Base-by-base conservation (phyloP, 2,888 invertebrate genomes). In the Ophioninae sp. region DNA sequence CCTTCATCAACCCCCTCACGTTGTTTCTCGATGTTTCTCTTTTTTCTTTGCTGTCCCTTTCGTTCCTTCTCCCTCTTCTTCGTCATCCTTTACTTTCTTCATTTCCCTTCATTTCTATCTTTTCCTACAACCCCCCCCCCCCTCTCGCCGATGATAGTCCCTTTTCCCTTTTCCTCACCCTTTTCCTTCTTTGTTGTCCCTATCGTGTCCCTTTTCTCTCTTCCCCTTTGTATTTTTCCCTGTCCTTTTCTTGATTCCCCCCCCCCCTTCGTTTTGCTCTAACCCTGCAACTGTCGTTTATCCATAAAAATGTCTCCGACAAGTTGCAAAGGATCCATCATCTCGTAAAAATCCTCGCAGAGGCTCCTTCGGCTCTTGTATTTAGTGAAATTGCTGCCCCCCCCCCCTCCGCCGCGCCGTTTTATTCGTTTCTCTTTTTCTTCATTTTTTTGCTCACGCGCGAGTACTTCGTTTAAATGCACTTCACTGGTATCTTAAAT, bases 301-400 rank as follows among this genome's bases (percentile, higher is more conserved):
- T 83, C 80, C 80, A 69, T 77, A 77, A 77, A 83, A 77, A 83
- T 77, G 77, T 68, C 69, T 50, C 64, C 73, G 77, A 73, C 77
- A 83, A 80, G 83, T 83, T 77, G 83, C 73, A 73, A 80, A 74
- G 50, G 73, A 77, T 83, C 83, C 83, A 83, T 80, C 83, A 83
- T 82, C 76, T 76, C 64, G 44, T 73, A 37, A n/a, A 62, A 50
- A 69, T 68, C 80, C 79, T 76, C 44, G 37, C 7, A 17, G 72
- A 68, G 56, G 56, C 8, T 57, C 21, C 44, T 30, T 20, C 30
- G n/a, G 23, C 59, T 57, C 57, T 75, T 61, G 30, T 68, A 68
- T 64, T 70, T 78, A 39, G 56, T 13, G 39, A 20, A 10, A 65
- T 21, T 50, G 44, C 50, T 44, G 37, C 37, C 82, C 8, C 44